Evolutionary conservation across 1,140 invertebrate genomes (phyloP).

Genomic region (Trichonephila inaurata): DNA sequence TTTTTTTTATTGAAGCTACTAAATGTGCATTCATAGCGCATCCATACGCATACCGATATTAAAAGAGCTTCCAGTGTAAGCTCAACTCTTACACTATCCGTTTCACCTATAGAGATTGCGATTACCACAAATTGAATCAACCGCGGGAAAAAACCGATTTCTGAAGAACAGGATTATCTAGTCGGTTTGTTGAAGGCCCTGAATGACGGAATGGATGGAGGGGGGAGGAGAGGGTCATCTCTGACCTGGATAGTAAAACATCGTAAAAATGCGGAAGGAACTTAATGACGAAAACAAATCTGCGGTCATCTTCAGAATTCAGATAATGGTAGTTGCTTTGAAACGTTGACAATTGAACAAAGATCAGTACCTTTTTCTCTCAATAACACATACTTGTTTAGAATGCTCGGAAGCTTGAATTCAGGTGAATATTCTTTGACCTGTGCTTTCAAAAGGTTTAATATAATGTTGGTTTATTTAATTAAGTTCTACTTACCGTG

Average conservation of each 20-base stretch:
- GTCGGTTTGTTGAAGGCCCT: neutral
- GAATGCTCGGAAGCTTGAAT: too few relatives aligned
- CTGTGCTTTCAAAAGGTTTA: too few relatives aligned
- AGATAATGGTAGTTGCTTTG: neutral
- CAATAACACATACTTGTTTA: too few relatives aligned
- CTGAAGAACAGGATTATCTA: constrained; percentile 10
- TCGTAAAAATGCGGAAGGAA: constrained; percentile 21
- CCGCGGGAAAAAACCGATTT: neutral
- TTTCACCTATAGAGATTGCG: neutral
- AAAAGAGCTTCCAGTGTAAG: neutral
- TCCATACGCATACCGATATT: too few relatives aligned
- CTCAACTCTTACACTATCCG: neutral
- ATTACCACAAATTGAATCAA: neutral
- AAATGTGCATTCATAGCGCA: too few relatives aligned
- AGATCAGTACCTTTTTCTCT: too few relatives aligned
- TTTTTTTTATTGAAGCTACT: too few relatives aligned
- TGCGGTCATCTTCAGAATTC: neutral
- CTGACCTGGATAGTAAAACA: constrained; percentile 2
- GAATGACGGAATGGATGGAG: neutral
- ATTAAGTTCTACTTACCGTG: too few relatives aligned
- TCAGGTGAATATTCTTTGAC: too few relatives aligned
- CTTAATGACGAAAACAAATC: neutral
- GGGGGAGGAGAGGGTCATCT: neutral
- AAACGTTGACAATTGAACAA: too few relatives aligned
- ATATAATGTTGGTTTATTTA: too few relatives aligned